Percentiles rank a stretch among this genome's conserved stretches.
These are phyloP conservation scores for Ooceraea biroi DNA, from an alignment of 1,140 invertebrate species.

Conservation along the genomic window DNA sequence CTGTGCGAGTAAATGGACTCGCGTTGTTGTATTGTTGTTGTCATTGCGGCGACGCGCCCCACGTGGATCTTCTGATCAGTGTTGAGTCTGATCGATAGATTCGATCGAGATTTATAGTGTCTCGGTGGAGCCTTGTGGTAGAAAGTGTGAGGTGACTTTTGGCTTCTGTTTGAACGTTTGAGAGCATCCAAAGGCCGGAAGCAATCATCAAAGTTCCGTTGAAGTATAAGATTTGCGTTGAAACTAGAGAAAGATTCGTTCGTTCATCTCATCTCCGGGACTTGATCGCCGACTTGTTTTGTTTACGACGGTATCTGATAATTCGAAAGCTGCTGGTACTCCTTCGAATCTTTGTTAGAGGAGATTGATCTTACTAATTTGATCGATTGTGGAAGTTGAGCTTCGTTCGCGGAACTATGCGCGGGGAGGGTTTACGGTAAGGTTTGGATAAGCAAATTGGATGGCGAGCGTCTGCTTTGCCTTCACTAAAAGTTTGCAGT, in stretches of 20 bases:
- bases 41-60: too few species aligned
- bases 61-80: too few species aligned
- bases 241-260: neutral
- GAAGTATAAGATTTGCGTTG: neutral
- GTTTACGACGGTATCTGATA: neutral
- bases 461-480: slow-evolving; percentile 8
- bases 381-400: slow-evolving; percentile 3
- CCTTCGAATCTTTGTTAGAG: neutral
- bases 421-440: neutral
- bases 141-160: too few species aligned
- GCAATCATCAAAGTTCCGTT: too few species aligned
- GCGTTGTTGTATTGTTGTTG: too few species aligned
- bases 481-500: slow-evolving; percentile 21
- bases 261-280: neutral
- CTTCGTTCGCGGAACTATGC: neutral
- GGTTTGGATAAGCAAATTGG: slow-evolving; percentile 4
- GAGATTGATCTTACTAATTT: neutral
- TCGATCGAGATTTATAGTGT: too few species aligned
- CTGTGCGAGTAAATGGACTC: too few species aligned
- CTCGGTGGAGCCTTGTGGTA: too few species aligned
- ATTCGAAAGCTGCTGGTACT: neutral
- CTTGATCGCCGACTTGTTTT: neutral
- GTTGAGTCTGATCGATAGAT: too few species aligned
- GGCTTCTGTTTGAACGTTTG: too few species aligned
- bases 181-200: too few species aligned